Conservation (phyloP, 2,888 invertebrate species). For the Deroplatys truncata region DNA sequence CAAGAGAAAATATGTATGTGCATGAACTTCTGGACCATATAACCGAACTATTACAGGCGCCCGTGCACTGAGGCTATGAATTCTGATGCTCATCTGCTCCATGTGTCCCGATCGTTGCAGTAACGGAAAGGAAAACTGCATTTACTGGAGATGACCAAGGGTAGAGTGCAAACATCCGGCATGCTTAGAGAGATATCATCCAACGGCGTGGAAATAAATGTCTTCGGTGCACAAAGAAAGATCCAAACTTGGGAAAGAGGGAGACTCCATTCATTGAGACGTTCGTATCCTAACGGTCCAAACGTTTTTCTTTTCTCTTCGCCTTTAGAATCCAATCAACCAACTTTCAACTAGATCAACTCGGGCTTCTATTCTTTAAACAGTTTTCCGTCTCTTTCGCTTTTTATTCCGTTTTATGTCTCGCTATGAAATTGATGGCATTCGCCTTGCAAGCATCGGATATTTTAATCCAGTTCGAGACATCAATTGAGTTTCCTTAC, state of each 20-base stretch:
- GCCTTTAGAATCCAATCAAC: not conserved
- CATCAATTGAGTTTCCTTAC: too few relatives aligned
- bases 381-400: not conserved
- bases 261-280: not conserved
- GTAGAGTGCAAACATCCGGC: not conserved
- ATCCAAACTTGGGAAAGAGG: not conserved
- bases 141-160: not conserved
- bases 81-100: not conserved
- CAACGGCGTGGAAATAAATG: not conserved
- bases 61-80: not conserved
- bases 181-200: not conserved
- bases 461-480: too few relatives aligned
- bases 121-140: not conserved
- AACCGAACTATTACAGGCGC: not conserved
- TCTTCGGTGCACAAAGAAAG: not conserved
- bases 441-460: too few relatives aligned
- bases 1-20: too few relatives aligned
- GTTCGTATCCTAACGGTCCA: not conserved
- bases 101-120: not conserved
- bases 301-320: not conserved
- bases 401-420: not conserved
- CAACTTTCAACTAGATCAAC: not conserved
- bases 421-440: too few relatives aligned
- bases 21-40: not conserved
- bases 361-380: not conserved